These are phyloP conservation scores for Globodera ellingtonae DNA, from an alignment of 1,140 invertebrate species.

Conservation along the genomic window DNA sequence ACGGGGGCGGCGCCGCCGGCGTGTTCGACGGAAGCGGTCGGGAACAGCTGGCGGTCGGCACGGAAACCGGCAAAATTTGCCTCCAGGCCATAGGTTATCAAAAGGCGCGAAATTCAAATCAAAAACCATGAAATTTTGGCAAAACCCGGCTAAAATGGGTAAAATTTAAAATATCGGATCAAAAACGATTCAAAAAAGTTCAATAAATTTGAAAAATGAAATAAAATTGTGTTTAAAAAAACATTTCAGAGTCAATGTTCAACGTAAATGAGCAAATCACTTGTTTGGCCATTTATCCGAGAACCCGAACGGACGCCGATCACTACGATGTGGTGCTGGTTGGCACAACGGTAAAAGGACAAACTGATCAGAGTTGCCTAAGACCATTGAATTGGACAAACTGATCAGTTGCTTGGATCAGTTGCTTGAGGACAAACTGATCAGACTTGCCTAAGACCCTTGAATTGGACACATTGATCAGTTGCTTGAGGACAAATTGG, in stretches of 20 bases:
- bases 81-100: constrained; percentile 39
- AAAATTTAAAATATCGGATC: neutral
- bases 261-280: constrained; percentile 43
- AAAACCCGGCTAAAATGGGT: no score
- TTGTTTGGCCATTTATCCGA: constrained; percentile 30
- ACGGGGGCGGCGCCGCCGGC: constrained; percentile 13
- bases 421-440: neutral
- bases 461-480: no score
- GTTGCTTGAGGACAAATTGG: no score
- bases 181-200: neutral
- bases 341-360: constrained; percentile 29
- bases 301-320: neutral
- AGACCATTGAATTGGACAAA: neutral
- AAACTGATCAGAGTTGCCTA: neutral
- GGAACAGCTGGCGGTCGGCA: constrained; percentile 43
- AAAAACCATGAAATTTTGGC: neutral
- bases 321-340: constrained; percentile 39
- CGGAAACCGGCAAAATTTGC: constrained; percentile 45
- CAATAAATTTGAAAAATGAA: no score
- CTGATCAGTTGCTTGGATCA: neutral
- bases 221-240: no score
- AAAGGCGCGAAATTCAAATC: no score
- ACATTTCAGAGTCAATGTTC: constrained; percentile 37
- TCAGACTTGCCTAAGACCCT: no score
- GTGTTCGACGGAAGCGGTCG: constrained; percentile 26